Percentiles rank a stretch among this genome's conserved stretches.
These are phyloP conservation scores for Anthoscopus minutus DNA, from an alignment of 2,113 vertebrate genomes.

Conservation along the genomic window DNA sequence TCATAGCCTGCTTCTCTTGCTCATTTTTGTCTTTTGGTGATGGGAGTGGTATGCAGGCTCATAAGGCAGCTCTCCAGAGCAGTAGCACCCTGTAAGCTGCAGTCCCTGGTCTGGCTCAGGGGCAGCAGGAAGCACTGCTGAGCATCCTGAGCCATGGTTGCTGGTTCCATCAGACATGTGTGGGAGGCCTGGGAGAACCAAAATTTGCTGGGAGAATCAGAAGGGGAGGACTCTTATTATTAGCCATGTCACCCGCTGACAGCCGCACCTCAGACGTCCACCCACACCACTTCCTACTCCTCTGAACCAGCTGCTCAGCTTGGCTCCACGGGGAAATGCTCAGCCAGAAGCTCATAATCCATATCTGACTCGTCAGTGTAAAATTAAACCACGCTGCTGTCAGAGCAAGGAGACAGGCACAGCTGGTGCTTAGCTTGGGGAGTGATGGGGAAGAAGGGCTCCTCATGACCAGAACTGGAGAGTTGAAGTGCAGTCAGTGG, in stretches of 20 bases:
- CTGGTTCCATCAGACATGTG: rapidly evolving
- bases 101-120: neutral
- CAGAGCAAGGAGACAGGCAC: neutral
- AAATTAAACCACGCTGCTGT: neutral
- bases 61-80: neutral
- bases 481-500: neutral
- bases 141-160: neutral
- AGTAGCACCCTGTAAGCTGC: neutral
- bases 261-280: neutral
- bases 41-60: neutral
- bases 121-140: neutral
- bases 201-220: neutral
- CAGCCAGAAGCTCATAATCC: neutral
- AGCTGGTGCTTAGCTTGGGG: neutral
- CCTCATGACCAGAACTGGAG: neutral
- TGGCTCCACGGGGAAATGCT: neutral
- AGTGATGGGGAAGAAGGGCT: neutral
- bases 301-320: neutral
- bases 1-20: neutral
- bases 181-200: neutral
- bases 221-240: neutral
- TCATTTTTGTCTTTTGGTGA: neutral
- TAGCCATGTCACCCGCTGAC: neutral
- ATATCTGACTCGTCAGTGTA: neutral
- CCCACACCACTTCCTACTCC: neutral